These are phyloP conservation scores for Notodonta ziczac DNA, from an alignment of 2,888 invertebrate species.

Conservation along the genomic window DNA sequence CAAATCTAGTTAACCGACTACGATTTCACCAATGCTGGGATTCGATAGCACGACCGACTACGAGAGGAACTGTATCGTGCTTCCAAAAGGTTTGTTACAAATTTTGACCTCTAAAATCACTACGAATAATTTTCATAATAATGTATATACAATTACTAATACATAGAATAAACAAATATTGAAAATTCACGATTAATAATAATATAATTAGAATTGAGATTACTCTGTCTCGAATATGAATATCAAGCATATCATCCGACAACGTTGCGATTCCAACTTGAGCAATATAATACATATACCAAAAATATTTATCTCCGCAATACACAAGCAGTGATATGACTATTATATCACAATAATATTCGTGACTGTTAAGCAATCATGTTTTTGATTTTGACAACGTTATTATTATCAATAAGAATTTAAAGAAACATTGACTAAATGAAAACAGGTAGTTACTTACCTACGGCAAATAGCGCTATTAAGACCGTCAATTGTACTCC, in stretches of 20 bases:
- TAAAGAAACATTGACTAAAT: slow-evolving; percentile 27
- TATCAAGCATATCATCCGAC: slow-evolving; percentile 57
- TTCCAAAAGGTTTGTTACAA: slow-evolving; percentile 73
- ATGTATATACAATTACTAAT: slow-evolving; percentile 63
- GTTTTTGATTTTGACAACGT: slow-evolving; percentile 19
- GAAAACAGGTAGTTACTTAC: slow-evolving; percentile 23
- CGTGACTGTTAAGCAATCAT: slow-evolving; percentile 42
- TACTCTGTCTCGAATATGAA: slow-evolving; percentile 58
- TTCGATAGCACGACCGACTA: slow-evolving; percentile 79
- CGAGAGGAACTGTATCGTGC: slow-evolving; percentile 84
- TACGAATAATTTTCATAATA: slow-evolving; percentile 51
- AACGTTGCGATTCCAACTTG: slow-evolving; percentile 68
- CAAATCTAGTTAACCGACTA: slow-evolving; percentile 45
- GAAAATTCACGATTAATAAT: slow-evolving; percentile 41
- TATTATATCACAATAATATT: slow-evolving; percentile 68
- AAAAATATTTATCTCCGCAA: slow-evolving; percentile 71
- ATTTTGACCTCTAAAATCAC: slow-evolving; percentile 69
- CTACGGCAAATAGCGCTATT: slow-evolving; percentile 6
- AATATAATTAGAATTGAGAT: slow-evolving; percentile 49
- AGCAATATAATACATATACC: slow-evolving; percentile 77
- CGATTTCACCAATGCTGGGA: slow-evolving; percentile 63
- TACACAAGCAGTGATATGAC: slow-evolving; percentile 78
- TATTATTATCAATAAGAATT: neutral
- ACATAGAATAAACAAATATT: slow-evolving; percentile 57
- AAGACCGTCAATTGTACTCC: slow-evolving; percentile 1